Conservation (phyloP, 2,797 vertebrate species). For the Pseudochaenichthys georgianus region DNA sequence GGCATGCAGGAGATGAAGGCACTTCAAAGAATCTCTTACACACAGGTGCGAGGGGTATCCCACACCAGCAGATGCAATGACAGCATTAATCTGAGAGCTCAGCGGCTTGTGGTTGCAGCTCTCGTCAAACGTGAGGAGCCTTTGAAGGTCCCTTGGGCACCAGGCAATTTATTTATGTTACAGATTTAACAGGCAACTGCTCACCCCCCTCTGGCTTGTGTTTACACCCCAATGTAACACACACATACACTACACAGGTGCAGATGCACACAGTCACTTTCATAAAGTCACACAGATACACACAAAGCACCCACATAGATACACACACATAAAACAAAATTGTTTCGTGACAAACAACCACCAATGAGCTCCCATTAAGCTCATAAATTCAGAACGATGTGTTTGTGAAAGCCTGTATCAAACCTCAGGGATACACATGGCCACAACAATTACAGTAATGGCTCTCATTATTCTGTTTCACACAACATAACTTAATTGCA, state of each 20-base stretch:
- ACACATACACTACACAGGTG: neutral
- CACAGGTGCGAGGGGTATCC: conserved; percentile 66
- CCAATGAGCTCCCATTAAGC: conserved; percentile 15
- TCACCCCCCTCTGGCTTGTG: conserved; percentile 27
- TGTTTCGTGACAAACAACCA: conserved; percentile 21
- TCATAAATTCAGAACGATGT: conserved; percentile 39
- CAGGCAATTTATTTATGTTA: conserved; percentile 45
- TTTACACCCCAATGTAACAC: conserved; percentile 15
- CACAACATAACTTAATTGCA: conserved; percentile 60
- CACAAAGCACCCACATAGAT: conserved; percentile 14
- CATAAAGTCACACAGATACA: neutral
- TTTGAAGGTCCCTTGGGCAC: conserved; percentile 63
- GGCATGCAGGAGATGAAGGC: conserved; percentile 55
- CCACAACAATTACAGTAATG: conserved; percentile 57
- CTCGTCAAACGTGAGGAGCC: conserved; percentile 49
- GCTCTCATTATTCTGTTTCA: conserved; percentile 60
- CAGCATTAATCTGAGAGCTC: conserved; percentile 22
- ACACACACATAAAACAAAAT: conserved; percentile 7
- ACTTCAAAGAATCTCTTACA: conserved; percentile 70
- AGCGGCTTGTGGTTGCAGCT: conserved; percentile 46
- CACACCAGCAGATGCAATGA: conserved; percentile 40
- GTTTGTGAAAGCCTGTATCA: conserved; percentile 38
- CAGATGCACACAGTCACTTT: neutral
- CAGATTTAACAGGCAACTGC: conserved; percentile 56
- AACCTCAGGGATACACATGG: conserved; percentile 38